phyloP scores from a whole-genome alignment of 1,140 invertebrate genomes.

The Neuroterus valhalla region DNA sequence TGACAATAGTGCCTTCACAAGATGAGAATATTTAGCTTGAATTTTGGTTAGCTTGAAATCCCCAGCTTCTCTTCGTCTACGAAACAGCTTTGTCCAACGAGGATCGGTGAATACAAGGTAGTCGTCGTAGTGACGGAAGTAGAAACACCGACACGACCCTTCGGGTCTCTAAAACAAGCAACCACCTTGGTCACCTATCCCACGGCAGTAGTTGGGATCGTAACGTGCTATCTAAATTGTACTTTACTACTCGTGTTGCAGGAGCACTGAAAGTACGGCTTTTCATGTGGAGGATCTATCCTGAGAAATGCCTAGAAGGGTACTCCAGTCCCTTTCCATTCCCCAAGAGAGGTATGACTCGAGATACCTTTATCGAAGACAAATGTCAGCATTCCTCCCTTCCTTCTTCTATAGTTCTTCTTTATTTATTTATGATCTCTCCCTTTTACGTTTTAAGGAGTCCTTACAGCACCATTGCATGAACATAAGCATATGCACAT shows the following conservation, averaged over 20 bases:
- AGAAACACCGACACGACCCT: constrained; percentile 6
- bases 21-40: constrained; percentile 26
- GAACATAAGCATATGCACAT: too few relatives aligned
- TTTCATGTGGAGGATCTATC: constrained; percentile 30
- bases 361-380: constrained; percentile 25
- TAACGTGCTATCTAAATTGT: constrained; percentile 29
- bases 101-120: constrained; percentile 22
- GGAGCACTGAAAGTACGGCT: constrained; percentile 24
- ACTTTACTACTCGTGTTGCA: constrained; percentile 25
- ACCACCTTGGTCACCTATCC: constrained; percentile 30
- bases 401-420: too few relatives aligned
- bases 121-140: constrained; percentile 16
- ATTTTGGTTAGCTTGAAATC: constrained; percentile 15
- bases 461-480: too few relatives aligned
- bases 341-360: constrained; percentile 20
- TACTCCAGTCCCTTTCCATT: constrained; percentile 27
- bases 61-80: constrained; percentile 10
- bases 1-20: constrained; percentile 2
- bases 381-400: not conserved
- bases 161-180: constrained; percentile 26
- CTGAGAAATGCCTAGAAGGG: constrained; percentile 27
- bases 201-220: constrained; percentile 22
- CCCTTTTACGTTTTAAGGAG: too few relatives aligned
- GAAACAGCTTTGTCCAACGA: constrained; percentile 16
- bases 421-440: too few relatives aligned